Conservation (phyloP, 2,113 vertebrate species). For the Sitta europaea region DNA sequence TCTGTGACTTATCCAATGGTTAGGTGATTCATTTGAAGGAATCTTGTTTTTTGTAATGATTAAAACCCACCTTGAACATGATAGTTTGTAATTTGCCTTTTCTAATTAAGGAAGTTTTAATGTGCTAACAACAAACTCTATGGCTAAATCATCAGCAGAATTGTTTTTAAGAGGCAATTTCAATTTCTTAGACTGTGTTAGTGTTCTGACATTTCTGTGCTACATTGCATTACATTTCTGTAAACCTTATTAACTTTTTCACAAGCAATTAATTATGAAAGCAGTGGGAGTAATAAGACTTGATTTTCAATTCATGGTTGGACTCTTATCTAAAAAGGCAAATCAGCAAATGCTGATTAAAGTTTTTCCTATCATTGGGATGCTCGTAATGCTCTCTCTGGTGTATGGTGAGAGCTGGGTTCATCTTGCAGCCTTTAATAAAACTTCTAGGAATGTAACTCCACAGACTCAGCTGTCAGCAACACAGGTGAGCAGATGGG, state of each 20-base stretch:
- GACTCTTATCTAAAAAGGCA: constrained; percentile 3
- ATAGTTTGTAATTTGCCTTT: background rate
- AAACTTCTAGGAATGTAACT: background rate
- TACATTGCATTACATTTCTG: background rate
- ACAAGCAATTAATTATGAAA: constrained; percentile 37
- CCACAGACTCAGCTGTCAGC: background rate
- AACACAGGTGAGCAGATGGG: background rate
- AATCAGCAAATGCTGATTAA: background rate
- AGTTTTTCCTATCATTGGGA: background rate
- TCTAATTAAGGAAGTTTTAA: background rate
- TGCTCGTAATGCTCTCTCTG: background rate
- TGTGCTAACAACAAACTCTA: background rate
- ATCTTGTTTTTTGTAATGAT: background rate
- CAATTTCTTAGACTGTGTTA: background rate
- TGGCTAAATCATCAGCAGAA: background rate
- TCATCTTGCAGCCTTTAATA: background rate
- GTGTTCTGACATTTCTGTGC: background rate
- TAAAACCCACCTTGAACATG: background rate
- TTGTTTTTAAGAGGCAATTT: background rate
- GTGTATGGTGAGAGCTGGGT: background rate
- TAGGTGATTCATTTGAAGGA: background rate
- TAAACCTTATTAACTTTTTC: constrained; percentile 26
- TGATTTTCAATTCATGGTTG: background rate
- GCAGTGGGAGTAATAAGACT: background rate
- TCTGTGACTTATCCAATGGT: background rate